Evolutionary conservation across 2,113 vertebrate species (phyloP), one percentile per base, ranked within the genome.

Genomic region (Struthio camelus): DNA sequence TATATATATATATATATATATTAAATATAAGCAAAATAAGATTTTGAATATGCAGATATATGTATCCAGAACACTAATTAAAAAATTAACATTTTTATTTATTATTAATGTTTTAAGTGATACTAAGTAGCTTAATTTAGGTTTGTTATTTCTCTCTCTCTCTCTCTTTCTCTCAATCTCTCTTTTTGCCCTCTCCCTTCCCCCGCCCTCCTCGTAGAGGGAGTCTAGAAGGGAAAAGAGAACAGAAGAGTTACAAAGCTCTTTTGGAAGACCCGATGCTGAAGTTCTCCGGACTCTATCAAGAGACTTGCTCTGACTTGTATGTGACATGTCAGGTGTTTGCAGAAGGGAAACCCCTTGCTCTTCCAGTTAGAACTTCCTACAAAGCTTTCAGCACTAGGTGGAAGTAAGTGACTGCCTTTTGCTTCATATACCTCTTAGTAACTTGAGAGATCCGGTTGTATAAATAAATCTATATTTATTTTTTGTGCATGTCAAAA

Each of bases 301-400:
- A 99, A 89, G 99, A 99, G 77, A 99, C 98, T 40, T 99, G 99
- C 95, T 99, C 99, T 1, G 99, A 99, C 94, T 98, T 99, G 44
- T 99, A 99, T 42, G 99, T 99, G 71, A 99, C 99, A 69, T 99
- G 99, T 91, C 99, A 99, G 97, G 99, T 99, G 94, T 99, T 99
- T 94, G 99, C 99, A 27, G 99, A 99, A 95, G 99, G 99, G 13
- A 99, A 99, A 17, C 99, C 99, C 50, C 97, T 99, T 34, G 99
- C 99, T 16, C 98, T 99, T 81, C 99, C 99, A 1, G 99, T 99
- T 75, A 99, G 99, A 94, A 99, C 99, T 28, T 99, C 99, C 5
- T 99, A 99, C 96, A 99, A 99, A 95, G 99, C 99, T 4, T 99
- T 99, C 97, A 99, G 99, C 98, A 99, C 99, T 51, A 98, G 99